These are phyloP conservation scores for Synergus gifuensis DNA, from an alignment of 2,888 invertebrate genomes.

Conservation along the genomic window DNA sequence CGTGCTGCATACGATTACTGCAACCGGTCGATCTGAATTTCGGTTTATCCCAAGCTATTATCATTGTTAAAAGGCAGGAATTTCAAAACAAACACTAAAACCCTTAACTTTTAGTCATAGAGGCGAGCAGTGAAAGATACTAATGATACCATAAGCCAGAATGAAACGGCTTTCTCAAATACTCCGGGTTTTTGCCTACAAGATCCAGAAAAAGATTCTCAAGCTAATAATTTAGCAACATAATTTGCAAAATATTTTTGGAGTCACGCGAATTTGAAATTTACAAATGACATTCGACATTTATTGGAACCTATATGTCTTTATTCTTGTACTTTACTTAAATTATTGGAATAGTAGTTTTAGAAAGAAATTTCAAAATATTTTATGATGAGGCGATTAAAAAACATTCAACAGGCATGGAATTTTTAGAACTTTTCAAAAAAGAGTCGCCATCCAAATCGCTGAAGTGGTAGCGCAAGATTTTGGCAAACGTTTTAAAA, in stretches of 20 bases:
- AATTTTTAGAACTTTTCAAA: no score
- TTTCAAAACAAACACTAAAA: neutral
- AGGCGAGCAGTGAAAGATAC: neutral
- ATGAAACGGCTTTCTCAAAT: neutral
- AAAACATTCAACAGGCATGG: no score
- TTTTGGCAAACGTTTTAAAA: no score
- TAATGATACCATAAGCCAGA: neutral
- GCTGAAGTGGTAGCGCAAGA: no score
- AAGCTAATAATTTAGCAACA: neutral
- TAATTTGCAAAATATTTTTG: neutral
- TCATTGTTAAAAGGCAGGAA: neutral
- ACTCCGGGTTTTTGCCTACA: neutral
- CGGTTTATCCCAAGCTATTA: constrained; percentile 13
- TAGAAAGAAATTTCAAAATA: no score
- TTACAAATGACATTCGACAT: neutral
- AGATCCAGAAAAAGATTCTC: neutral
- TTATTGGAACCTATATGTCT: neutral
- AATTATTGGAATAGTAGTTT: no score
- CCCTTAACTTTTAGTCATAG: neutral
- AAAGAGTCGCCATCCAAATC: no score
- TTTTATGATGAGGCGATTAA: no score
- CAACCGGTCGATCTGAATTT: neutral
- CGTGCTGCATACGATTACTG: constrained; percentile 48
- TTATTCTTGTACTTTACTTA: neutral
- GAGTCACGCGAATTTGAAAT: neutral